Evolutionary conservation across 2,888 invertebrate species (phyloP).

Genomic region (Anthophora plumipes): DNA sequence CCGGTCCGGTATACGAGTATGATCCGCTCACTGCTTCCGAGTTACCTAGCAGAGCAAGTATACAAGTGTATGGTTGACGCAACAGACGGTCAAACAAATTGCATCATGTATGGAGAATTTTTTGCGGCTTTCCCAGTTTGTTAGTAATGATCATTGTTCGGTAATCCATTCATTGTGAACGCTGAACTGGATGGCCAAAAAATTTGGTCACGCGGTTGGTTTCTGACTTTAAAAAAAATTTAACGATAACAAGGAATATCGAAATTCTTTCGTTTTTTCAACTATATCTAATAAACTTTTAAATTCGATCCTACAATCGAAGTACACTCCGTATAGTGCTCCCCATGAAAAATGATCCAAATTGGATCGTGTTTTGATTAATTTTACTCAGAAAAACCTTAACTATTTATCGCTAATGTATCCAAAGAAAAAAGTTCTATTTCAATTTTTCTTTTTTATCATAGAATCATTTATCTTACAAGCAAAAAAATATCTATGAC

Average conservation of each 20-base stretch:
- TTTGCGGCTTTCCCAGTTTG: conserved; percentile 39
- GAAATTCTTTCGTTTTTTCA: too few relatives aligned
- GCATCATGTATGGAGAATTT: conserved; percentile 34
- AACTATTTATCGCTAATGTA: too few relatives aligned
- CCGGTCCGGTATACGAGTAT: conserved; percentile 80
- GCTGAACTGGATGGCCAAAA: conserved; percentile 9
- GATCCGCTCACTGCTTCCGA: conserved; percentile 79
- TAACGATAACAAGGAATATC: background rate
- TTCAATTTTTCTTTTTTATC: too few relatives aligned
- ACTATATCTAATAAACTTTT: too few relatives aligned
- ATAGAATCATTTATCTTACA: background rate
- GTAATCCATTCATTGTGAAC: conserved; percentile 41
- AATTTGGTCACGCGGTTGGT: conserved; percentile 10
- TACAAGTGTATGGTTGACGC: conserved; percentile 29
- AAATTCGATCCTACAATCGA: too few relatives aligned
- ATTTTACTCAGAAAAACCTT: too few relatives aligned
- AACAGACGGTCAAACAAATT: conserved; percentile 18
- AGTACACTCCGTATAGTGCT: too few relatives aligned
- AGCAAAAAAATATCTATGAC: background rate
- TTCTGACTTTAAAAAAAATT: background rate
- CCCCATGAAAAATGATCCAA: too few relatives aligned
- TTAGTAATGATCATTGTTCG: conserved; percentile 38
- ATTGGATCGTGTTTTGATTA: too few relatives aligned
- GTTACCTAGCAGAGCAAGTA: conserved; percentile 69
- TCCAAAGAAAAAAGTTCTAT: too few relatives aligned